Percentiles rank a stretch among this genome's conserved stretches.
Evolutionary conservation across 1,140 invertebrate genomes (phyloP).

Genomic region (Limonius californicus): DNA sequence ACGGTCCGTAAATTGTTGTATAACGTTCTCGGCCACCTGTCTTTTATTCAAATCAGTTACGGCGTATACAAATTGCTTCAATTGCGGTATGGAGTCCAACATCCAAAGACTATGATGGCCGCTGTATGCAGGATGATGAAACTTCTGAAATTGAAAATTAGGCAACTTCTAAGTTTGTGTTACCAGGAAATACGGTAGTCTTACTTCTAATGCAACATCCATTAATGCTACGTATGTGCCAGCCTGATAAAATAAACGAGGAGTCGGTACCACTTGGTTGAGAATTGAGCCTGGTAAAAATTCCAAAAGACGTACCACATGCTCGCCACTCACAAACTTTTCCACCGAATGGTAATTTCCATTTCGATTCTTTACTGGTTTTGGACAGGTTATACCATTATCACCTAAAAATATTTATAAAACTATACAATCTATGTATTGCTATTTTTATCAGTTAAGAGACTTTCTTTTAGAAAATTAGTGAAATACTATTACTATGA

Average conservation of each 20-base stretch:
- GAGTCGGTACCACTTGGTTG: conserved; percentile 52
- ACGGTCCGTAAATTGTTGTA: conserved; percentile 61
- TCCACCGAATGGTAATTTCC: conserved; percentile 61
- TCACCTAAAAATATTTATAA: too few relatives aligned
- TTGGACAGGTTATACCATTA: conserved; percentile 59
- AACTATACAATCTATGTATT: too few relatives aligned
- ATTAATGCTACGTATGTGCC: conserved; percentile 67
- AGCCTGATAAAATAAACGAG: conserved; percentile 61
- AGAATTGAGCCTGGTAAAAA: conserved; percentile 70
- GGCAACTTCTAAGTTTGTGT: conserved; percentile 12
- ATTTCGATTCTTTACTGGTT: conserved; percentile 62
- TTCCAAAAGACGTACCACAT: conserved; percentile 69
- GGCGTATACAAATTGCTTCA: conserved; percentile 66
- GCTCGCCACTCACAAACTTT: conserved; percentile 49
- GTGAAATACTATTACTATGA: too few relatives aligned
- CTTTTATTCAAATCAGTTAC: conserved; percentile 59
- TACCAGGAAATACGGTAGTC: neutral
- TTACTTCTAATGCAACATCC: conserved; percentile 62
- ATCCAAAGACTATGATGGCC: conserved; percentile 67
- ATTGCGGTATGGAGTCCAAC: conserved; percentile 60
- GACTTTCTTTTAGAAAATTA: too few relatives aligned
- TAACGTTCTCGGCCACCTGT: conserved; percentile 59
- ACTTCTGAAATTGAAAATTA: conserved; percentile 52
- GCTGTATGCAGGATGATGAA: conserved; percentile 66
- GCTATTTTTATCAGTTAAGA: too few relatives aligned